Evolutionary conservation across 2,113 vertebrate genomes (phyloP).

Genomic region (Neotoma lepida): DNA sequence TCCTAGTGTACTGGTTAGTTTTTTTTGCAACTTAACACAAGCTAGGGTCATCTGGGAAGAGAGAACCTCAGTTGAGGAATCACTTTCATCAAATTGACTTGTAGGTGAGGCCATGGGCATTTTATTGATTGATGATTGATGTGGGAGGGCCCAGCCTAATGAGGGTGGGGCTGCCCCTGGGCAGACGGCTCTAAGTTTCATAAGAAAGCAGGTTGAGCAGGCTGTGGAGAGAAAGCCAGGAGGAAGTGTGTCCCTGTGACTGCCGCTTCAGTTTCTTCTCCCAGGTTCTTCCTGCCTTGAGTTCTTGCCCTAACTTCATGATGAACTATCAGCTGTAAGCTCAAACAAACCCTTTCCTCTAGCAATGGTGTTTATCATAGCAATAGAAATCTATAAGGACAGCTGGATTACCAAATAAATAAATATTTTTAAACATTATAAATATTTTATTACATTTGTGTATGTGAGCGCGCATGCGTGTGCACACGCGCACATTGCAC

Average conservation of each 20-base stretch:
- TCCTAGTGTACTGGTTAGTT: background rate
- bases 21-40: background rate
- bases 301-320: background rate
- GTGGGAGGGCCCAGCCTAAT: background rate
- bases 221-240: background rate
- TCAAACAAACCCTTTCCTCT: background rate
- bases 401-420: background rate
- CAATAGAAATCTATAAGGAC: background rate
- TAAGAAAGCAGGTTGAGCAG: background rate
- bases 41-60: background rate
- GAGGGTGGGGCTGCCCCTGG: background rate
- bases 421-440: background rate
- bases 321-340: background rate
- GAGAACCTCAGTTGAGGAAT: background rate
- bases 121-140: background rate
- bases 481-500: fast-evolving
- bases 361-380: background rate
- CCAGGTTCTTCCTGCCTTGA: background rate
- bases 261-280: background rate
- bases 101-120: background rate
- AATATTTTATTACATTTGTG: background rate
- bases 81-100: background rate
- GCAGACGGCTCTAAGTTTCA: background rate
- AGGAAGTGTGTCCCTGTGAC: too few relatives aligned
- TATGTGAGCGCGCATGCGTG: background rate